Percentiles rank a stretch among this genome's conserved stretches.
These are phyloP conservation scores for Montipora foliosa DNA, from an alignment of 64 coral and sea anemone species.

Conservation along the genomic window DNA sequence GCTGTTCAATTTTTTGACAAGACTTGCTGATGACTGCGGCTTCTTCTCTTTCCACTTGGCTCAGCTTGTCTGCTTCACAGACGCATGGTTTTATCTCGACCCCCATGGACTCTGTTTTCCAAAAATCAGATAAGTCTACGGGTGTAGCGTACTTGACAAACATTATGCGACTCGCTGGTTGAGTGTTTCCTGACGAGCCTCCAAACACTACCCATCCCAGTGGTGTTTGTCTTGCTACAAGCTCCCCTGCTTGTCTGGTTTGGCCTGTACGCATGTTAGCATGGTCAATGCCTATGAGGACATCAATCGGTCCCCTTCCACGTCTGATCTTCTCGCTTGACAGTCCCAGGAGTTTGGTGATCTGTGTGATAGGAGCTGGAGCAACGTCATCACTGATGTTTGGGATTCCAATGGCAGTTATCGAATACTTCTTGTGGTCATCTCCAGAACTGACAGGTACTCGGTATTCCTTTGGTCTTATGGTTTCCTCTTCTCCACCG, in stretches of 20 bases:
- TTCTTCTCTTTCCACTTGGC: constrained; percentile 52
- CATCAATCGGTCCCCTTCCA: neutral
- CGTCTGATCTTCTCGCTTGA: too few species aligned
- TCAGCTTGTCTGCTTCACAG: constrained; percentile 55
- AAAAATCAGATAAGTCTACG: constrained; percentile 18
- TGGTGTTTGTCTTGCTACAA: neutral
- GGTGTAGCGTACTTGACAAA: too few species aligned
- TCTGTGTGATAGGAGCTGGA: too few species aligned
- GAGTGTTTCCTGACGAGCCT: too few species aligned
- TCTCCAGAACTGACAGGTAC: neutral
- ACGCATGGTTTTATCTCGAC: constrained; percentile 35
- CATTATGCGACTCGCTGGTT: too few species aligned
- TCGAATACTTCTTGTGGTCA: neutral
- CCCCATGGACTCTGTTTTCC: constrained; percentile 45
- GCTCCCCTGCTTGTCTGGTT: constrained; percentile 49
- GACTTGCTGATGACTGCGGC: constrained; percentile 47
- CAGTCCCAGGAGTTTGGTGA: too few species aligned
- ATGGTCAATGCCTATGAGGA: constrained; percentile 48
- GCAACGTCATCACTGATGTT: too few species aligned
- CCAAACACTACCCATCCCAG: too few species aligned
- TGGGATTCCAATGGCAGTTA: constrained; percentile 30
- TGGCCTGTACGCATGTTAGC: constrained; percentile 45
- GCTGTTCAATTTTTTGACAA: constrained; percentile 18
- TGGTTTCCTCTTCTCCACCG: constrained; percentile 55
- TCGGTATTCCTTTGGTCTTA: constrained; percentile 32